Conservation (phyloP, 2,797 vertebrate genomes). For the Phoxinus dragarum region DNA sequence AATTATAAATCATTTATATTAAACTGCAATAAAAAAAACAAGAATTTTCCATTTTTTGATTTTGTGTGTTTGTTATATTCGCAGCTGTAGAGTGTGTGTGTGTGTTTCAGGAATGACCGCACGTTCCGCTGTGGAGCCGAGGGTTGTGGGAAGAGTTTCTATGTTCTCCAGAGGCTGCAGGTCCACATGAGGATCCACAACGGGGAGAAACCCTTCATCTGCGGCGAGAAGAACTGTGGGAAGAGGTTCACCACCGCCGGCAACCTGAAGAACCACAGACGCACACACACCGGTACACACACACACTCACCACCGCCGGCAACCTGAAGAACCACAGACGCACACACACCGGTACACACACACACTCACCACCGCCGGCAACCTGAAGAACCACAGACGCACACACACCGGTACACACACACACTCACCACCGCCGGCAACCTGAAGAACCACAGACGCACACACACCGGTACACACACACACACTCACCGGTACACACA, state of each 20-base stretch:
- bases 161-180: slow-evolving; percentile 95
- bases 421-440: no score
- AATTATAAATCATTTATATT: no score
- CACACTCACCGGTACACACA: no score
- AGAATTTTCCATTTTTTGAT: background rate
- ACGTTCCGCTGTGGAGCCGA: slow-evolving; percentile 93
- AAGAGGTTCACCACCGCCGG: slow-evolving; percentile 98
- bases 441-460: no score
- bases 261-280: slow-evolving; percentile 96
- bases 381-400: no score
- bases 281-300: slow-evolving; percentile 91
- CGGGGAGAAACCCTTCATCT: slow-evolving; percentile 96
- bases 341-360: slow-evolving; percentile 88
- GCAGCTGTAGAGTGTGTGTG: background rate
- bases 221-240: slow-evolving; percentile 91
- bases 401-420: no score
- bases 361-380: no score
- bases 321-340: slow-evolving; percentile 98
- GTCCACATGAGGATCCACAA: slow-evolving; percentile 99
- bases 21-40: no score
- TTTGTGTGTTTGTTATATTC: slow-evolving; percentile 5
- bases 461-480: no score
- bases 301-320: slow-evolving; percentile 89
- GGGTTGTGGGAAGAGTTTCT: slow-evolving; percentile 98
- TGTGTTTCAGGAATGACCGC: slow-evolving; percentile 88